Percentiles rank a stretch among this genome's conserved stretches.
These are phyloP conservation scores for Amaurobius ferox DNA, from an alignment of 2,888 invertebrate species.

Conservation along the genomic window DNA sequence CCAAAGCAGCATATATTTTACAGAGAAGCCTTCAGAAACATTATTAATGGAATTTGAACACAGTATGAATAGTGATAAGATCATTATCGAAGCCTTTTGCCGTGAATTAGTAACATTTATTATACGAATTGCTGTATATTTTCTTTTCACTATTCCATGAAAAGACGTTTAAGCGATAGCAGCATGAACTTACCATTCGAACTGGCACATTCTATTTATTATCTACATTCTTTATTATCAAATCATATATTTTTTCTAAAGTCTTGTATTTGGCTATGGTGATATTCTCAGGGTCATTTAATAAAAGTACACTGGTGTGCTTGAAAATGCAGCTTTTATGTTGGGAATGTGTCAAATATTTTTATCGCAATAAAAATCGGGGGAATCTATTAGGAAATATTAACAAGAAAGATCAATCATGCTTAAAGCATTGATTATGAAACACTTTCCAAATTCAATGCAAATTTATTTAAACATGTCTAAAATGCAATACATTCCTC, in stretches of 20 bases:
- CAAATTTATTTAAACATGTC: too few species aligned
- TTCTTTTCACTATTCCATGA: neutral
- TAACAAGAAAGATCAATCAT: conserved; percentile 69
- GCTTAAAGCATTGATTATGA: too few species aligned
- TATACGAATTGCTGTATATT: too few species aligned
- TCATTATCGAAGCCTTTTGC: too few species aligned
- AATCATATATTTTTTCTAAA: conserved; percentile 33
- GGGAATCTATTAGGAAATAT: conserved; percentile 48
- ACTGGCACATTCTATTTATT: neutral
- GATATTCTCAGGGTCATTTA: conserved; percentile 19
- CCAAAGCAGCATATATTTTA: too few species aligned
- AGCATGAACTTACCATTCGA: neutral
- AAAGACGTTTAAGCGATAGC: neutral
- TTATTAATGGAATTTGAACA: too few species aligned
- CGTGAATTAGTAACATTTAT: too few species aligned
- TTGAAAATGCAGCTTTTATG: conserved; percentile 60
- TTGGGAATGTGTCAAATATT: conserved; percentile 62
- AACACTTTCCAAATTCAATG: too few species aligned
- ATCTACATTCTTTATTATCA: conserved; percentile 45
- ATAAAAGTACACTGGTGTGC: conserved; percentile 23
- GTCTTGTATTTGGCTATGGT: conserved; percentile 33
- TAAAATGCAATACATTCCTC: too few species aligned
- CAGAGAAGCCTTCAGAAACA: too few species aligned
- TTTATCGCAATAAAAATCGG: conserved; percentile 64
- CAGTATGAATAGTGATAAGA: too few species aligned